Conservation (phyloP, 2,797 vertebrate species). For the Tolypeutes matacus region DNA sequence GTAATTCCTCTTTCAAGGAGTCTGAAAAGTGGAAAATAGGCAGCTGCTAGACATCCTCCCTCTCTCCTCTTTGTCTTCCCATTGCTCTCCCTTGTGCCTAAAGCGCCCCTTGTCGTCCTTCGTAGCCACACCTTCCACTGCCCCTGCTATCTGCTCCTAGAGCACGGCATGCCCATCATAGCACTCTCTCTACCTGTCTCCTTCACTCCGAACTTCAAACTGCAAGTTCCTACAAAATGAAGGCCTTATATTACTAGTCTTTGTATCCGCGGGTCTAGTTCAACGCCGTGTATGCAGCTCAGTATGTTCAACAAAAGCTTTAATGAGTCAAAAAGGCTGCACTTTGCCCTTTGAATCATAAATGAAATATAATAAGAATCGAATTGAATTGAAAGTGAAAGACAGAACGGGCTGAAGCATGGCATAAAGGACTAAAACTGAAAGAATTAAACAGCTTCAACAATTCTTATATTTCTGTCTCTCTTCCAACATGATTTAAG, state of each 20-base stretch:
- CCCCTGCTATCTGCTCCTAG: neutral
- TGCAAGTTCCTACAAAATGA: neutral
- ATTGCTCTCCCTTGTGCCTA: neutral
- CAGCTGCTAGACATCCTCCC: neutral
- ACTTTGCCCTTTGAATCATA: neutral
- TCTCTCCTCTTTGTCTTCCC: neutral
- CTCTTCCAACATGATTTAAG: neutral
- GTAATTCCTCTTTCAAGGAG: neutral
- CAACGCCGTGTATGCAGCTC: neutral
- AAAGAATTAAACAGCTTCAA: conserved; percentile 36
- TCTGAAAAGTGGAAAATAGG: conserved; percentile 10
- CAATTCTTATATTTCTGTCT: neutral
- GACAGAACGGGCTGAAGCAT: neutral
- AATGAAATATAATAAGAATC: conserved; percentile 37
- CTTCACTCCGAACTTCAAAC: neutral
- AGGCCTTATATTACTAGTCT: neutral
- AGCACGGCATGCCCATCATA: neutral
- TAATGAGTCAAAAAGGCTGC: neutral
- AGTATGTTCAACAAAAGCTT: neutral
- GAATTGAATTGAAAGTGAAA: conserved; percentile 43
- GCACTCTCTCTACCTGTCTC: neutral
- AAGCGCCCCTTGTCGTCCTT: neutral
- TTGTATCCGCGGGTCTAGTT: neutral
- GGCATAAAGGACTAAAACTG: neutral
- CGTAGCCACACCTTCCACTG: neutral